These are phyloP conservation scores for Montifringilla adamsi DNA, from an alignment of 2,113 vertebrate species.

Conservation along the genomic window DNA sequence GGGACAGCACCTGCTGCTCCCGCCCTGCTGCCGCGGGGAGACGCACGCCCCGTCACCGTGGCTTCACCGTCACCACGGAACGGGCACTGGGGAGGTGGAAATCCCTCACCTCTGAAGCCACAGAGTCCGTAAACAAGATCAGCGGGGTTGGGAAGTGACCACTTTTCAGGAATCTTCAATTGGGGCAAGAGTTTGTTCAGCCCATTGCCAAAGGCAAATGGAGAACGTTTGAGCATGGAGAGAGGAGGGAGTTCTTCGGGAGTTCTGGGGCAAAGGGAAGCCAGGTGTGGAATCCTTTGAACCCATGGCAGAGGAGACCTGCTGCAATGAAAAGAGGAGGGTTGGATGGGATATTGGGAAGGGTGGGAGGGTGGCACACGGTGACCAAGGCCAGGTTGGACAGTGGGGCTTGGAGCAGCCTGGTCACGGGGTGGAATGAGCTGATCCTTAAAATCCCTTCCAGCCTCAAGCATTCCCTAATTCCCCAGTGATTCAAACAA, in stretches of 20 bases:
- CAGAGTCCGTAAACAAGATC: background rate
- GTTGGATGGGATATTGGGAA: background rate
- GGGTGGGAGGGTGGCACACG: background rate
- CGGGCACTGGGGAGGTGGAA: background rate
- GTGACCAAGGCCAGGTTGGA: background rate
- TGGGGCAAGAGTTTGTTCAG: slow-evolving; percentile 48
- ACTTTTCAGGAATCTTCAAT: slow-evolving; percentile 18
- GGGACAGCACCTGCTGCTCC: background rate
- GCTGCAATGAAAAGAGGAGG: no score
- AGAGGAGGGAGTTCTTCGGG: slow-evolving; percentile 7
- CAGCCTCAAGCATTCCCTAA: fast-evolving
- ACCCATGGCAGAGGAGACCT: background rate
- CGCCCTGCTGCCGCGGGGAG: no score
- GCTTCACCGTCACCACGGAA: background rate
- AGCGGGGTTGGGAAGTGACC: background rate
- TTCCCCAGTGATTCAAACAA: fast-evolving
- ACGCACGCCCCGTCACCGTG: background rate
- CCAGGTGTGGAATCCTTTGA: no score
- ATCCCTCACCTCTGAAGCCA: background rate
- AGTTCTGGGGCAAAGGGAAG: background rate
- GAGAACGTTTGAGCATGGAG: slow-evolving; percentile 40
- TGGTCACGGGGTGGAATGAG: no score
- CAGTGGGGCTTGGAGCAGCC: fast-evolving
- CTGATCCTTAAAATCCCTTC: background rate
- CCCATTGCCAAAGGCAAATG: slow-evolving; percentile 55